These are phyloP conservation scores for Diabrotica undecimpunctata DNA, from an alignment of 1,140 invertebrate genomes.

Conservation along the genomic window DNA sequence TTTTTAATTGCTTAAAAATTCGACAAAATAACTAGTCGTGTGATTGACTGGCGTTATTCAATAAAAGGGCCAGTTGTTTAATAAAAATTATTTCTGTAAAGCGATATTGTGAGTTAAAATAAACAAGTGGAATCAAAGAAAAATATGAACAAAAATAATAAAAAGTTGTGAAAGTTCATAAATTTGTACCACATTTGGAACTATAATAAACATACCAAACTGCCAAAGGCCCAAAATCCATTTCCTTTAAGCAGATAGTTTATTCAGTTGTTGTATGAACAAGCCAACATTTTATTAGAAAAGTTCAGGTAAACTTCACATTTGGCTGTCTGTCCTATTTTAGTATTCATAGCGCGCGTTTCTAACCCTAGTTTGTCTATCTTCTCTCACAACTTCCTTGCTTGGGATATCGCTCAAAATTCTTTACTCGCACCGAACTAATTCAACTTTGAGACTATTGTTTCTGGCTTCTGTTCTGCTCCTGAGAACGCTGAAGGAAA, in stretches of 20 bases:
- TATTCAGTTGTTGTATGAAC: conserved; percentile 21
- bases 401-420: conserved; percentile 44
- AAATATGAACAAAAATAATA: too few species aligned
- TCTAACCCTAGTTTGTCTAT: conserved; percentile 39
- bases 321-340: conserved; percentile 10
- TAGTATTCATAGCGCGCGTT: conserved; percentile 34
- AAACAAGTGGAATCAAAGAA: too few species aligned
- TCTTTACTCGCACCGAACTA: conserved; percentile 45
- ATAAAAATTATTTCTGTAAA: too few species aligned
- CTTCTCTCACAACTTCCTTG: conserved; percentile 39
- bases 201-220: too few species aligned
- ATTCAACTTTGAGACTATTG: conserved; percentile 46
- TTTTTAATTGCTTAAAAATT: too few species aligned
- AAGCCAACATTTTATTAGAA: conserved; percentile 30
- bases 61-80: too few species aligned
- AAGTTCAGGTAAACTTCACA: conserved; percentile 30
- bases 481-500: conserved; percentile 1
- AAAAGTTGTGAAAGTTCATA: too few species aligned
- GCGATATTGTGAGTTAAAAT: too few species aligned
- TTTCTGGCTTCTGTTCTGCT: conserved; percentile 23
- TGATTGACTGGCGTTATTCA: too few species aligned
- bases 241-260: conserved; percentile 15
- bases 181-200: too few species aligned
- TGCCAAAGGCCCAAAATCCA: too few species aligned
- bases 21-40: too few species aligned